Base-by-base conservation (phyloP, 1,140 invertebrate genomes). In the Leptinotarsa defecta region DNA sequence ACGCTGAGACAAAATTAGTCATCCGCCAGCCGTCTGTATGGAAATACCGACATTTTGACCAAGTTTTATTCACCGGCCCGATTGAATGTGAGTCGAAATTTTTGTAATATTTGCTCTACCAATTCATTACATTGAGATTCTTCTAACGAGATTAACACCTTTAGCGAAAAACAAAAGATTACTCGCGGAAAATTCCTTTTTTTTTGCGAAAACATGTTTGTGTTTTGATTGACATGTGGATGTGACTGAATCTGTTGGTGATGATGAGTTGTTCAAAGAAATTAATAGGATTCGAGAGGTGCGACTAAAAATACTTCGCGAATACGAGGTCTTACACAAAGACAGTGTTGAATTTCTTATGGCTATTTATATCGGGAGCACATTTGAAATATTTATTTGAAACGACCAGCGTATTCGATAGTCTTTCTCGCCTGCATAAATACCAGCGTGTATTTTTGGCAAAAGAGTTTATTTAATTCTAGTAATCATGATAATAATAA, bases 1-100 rank as follows among this genome's bases (percentile, higher is more conserved):
- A 52, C 77, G 79, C 77, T 69, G 61, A 74, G 75, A 78, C 81
- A 61, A 76, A 80, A 81, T 81, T 81, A 81, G 81, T 81, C 81
- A 81, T 80, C 79, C 77, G 69, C 78, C 81, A 79, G 77, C 76
- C 81, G n/a, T n/a, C 52, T 80, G 75, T 80, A 68, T 68, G 67
- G 6, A 68, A 34, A 27, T 43, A 68, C 24, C 24, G n/a, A 19
- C 24, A 43, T 67, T 73, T 64, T 67, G 48, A 73, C 19, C 13
- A 19, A n/a, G 19, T 49, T 75, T 63, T 57, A 17, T 15, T 6
- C 15, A 57, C n/a, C n/a, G 52, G 52, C 52, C 52, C 52, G 15
- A 15, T 19, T 57, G 52, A 57, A 57, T 57, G 52, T 57, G n/a
- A 57, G 52, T 57, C 52, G 52, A 57, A 43, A 43, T 43, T 43